Evolutionary conservation across 1,140 invertebrate species (phyloP).

Genomic region (Saccostrea glomerata): DNA sequence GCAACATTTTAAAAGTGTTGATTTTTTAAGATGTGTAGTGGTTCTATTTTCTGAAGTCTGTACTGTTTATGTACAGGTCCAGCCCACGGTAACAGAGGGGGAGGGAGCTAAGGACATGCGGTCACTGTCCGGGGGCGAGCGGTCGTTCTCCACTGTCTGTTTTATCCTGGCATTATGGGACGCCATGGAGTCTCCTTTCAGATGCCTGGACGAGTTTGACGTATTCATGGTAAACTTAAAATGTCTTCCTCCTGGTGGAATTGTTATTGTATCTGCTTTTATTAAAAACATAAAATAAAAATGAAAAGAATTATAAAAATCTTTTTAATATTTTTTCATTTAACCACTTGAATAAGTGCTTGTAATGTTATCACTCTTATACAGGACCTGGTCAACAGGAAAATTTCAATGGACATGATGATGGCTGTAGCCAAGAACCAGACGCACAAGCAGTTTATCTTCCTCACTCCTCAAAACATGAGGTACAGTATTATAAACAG

Average conservation of each 20-base stretch:
- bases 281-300: no score
- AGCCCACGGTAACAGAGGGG: constrained; percentile 53
- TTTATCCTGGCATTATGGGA: constrained; percentile 97
- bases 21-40: no score
- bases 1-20: no score
- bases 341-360: no score
- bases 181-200: constrained; percentile 93
- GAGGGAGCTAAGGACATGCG: constrained; percentile 80
- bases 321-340: no score
- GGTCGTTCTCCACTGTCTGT: constrained; percentile 95
- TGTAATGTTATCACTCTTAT: neutral
- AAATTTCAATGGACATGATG: constrained; percentile 79
- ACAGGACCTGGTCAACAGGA: constrained; percentile 79
- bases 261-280: neutral
- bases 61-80: constrained; percentile 56
- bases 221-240: constrained; percentile 91
- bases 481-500: constrained; percentile 61
- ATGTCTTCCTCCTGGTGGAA: neutral
- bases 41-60: no score
- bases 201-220: constrained; percentile 98
- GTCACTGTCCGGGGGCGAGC: constrained; percentile 95
- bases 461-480: constrained; percentile 79
- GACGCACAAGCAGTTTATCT: constrained; percentile 78
- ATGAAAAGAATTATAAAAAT: no score
- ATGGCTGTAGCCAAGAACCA: constrained; percentile 74